Evolutionary conservation across 1,140 invertebrate species (phyloP), one percentile per base, ranked within the genome.

Genomic region (Ruditapes philippinarum): DNA sequence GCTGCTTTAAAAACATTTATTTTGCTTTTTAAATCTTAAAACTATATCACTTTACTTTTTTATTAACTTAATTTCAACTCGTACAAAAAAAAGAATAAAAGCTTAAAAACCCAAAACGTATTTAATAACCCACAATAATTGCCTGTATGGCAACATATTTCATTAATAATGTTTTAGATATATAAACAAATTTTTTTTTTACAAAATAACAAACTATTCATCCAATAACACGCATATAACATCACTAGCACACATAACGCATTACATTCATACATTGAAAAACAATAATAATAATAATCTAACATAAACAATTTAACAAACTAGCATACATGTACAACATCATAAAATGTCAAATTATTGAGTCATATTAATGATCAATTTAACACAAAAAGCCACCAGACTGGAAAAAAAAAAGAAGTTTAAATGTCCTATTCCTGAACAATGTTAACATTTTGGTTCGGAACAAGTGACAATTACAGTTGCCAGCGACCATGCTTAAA

Each of bases 211-310:
- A 70, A 62, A 28, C 22, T 28, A n/a, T 62, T 25, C 57, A 79
- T 57, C n/a, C 45, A 57, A 19, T 17, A 12, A 57, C 45, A 79
- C 54, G 33, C 76, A 38, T 14, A 79, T 36, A 79, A 74, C n/a
- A 73, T 73, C 49, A 49, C n/a, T 49, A 74, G 70, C 70, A 74
- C n/a, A 78, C n/a, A n/a, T n/a, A n/a, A n/a, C n/a, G n/a, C n/a
- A n/a, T n/a, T n/a, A n/a, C n/a, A 45, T 25, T 79, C 45, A 57
- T 54, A 79, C 33, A 51, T n/a, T n/a, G n/a, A 9, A 79, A 78
- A 54, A 45, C 42, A 45, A 14, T 45, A 45, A 45, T 45, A n/a
- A n/a, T n/a, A n/a, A 45, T 45, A 45, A 7, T 45, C 42, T 7
- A 45, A 45, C 42, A 45, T 45, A 45, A 79, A 79, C 25, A 54